A percentile compares a stretch with the other conserved stretches of the same genome.
phyloP scores from a whole-genome alignment of 2,797 vertebrate genomes.

The Perodicticus potto region DNA sequence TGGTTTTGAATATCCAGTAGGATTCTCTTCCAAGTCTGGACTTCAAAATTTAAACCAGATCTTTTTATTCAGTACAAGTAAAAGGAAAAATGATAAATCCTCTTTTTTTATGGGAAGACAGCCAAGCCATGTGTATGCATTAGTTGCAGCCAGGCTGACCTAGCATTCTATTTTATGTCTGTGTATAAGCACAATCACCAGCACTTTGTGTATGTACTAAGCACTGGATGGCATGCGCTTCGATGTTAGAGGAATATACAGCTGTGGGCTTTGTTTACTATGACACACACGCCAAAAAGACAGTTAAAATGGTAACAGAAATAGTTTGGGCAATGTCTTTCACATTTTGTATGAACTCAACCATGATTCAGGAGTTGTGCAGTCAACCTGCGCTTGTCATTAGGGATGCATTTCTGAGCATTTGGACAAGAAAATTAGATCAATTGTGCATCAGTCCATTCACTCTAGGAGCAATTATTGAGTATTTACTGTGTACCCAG shows the following conservation, averaged over 20 bases:
- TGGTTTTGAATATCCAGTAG: background rate
- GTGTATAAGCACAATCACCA: fast-evolving
- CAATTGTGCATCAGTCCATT: background rate
- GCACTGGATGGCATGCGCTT: fast-evolving
- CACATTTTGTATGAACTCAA: background rate
- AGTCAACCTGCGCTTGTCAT: background rate
- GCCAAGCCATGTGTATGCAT: background rate
- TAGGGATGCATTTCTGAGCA: background rate
- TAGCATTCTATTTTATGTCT: background rate
- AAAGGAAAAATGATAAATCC: background rate
- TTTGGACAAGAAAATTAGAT: background rate
- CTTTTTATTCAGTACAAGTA: conserved; percentile 19
- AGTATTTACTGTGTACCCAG: background rate
- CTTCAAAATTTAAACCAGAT: background rate
- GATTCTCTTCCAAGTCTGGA: background rate
- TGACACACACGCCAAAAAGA: background rate
- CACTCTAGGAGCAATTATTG: background rate
- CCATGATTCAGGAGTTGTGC: background rate
- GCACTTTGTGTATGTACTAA: background rate
- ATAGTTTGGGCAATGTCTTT: conserved; percentile 31
- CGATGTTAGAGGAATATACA: background rate
- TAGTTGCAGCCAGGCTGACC: background rate
- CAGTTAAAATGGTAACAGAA: background rate
- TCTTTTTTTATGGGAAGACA: background rate
- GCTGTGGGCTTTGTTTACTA: background rate